Conservation (phyloP, 2,888 invertebrate species). For the Thera britannica region DNA sequence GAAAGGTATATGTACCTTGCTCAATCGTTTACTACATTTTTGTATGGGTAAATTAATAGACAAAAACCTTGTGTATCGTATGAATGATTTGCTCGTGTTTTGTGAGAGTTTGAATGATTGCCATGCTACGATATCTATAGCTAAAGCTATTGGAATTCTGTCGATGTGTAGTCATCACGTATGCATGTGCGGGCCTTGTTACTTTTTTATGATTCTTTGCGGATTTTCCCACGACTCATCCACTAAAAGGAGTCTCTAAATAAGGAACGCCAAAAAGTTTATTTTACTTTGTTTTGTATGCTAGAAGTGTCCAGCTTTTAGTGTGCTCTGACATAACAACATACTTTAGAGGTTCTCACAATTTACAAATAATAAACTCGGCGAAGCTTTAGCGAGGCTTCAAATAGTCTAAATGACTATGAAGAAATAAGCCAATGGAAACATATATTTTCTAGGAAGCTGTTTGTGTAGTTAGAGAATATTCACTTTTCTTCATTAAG, state of each 20-base stretch:
- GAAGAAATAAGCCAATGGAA: too few species aligned
- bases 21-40: slow-evolving; percentile 68
- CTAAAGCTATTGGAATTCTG: slow-evolving; percentile 26
- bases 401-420: too few species aligned
- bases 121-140: slow-evolving; percentile 18
- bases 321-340: not conserved
- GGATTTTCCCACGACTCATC: slow-evolving; percentile 41
- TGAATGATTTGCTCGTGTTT: slow-evolving; percentile 46
- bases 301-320: not conserved
- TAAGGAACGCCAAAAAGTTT: slow-evolving; percentile 11
- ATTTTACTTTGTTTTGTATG: slow-evolving; percentile 10
- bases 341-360: not conserved
- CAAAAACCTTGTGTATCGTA: slow-evolving; percentile 62
- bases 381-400: too few species aligned
- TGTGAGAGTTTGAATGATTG: slow-evolving; percentile 51
- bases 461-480: too few species aligned
- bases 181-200: slow-evolving; percentile 30
- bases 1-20: slow-evolving; percentile 69
- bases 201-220: slow-evolving; percentile 33
- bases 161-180: slow-evolving; percentile 32
- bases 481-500: too few species aligned
- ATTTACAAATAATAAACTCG: not conserved
- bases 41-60: slow-evolving; percentile 54
- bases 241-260: slow-evolving; percentile 10
- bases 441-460: too few species aligned